Evolutionary conservation across 2,888 invertebrate genomes (phyloP), one percentile per base, ranked within the genome.

Genomic region (Halocaridina rubra): DNA sequence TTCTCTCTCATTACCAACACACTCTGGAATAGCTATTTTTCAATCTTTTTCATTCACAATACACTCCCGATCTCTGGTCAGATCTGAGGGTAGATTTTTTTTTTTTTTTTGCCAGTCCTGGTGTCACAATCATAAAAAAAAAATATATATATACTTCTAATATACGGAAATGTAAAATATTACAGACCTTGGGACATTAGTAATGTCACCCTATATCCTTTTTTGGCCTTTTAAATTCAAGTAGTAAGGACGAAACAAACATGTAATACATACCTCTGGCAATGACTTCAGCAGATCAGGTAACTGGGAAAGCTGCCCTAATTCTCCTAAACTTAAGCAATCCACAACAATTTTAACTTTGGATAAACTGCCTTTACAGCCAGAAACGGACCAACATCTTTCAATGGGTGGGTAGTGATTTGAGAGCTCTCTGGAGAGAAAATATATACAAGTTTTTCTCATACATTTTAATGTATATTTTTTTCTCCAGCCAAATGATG

Each of bases 381-480:
- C 16, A 16, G 64, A 46, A 5, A 61, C 27, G 3, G 75, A 27
- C 27, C 64, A n/a, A 3, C 32, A 39, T 27, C 81, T 32, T 24
- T 85, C 81, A 32, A 72, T 39, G 7, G 75, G 77, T 39, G 76
- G 57, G 30, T 69, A 61, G 19, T 71, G 29, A 10, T 13, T 33
- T 53, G 77, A 77, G 19, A 85, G 59, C 46, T 81, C 81, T 64
- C 85, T 85, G 75, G 19, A 59, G 64, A 32, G 61, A 27, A 32
- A n/a, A 16, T 13, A 57, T n/a, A n/a, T n/a, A n/a, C n/a, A n/a
- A n/a, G n/a, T n/a, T n/a, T n/a, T n/a, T n/a, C n/a, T n/a, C n/a
- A n/a, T n/a, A n/a, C n/a, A n/a, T n/a, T n/a, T n/a, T n/a, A n/a
- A n/a, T n/a, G n/a, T n/a, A n/a, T n/a, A n/a, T n/a, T n/a, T n/a